Conservation (phyloP, 2,888 invertebrate genomes). For the Rhingia campestris region DNA sequence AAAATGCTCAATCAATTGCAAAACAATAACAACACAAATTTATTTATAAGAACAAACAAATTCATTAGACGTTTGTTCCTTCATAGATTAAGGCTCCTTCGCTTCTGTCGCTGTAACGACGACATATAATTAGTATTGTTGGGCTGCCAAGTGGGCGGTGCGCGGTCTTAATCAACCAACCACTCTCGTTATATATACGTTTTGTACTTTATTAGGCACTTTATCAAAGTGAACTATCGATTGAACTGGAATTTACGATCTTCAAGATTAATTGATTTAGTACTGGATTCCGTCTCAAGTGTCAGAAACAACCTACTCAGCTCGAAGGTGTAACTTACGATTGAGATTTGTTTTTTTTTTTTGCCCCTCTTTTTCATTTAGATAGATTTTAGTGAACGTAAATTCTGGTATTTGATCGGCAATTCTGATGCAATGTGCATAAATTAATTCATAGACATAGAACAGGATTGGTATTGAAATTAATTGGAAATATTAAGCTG, state of each 20-base stretch:
- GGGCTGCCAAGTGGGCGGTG: slow-evolving; percentile 20
- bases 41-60: slow-evolving; percentile 3
- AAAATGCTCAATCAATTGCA: slow-evolving; percentile 74
- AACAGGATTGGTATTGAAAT: slow-evolving; percentile 55
- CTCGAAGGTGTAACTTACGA: slow-evolving; percentile 28
- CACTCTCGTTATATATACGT: slow-evolving; percentile 40
- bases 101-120: slow-evolving; percentile 20
- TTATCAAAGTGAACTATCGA: slow-evolving; percentile 31
- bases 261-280: slow-evolving; percentile 63
- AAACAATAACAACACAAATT: slow-evolving; percentile 20
- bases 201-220: slow-evolving; percentile 27
- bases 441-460: slow-evolving; percentile 57
- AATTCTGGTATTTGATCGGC: slow-evolving; percentile 5
- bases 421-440: slow-evolving; percentile 53
- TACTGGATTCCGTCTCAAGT: slow-evolving; percentile 36
- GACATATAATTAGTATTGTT: slow-evolving; percentile 20
- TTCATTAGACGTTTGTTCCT: slow-evolving; percentile 14
- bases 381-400: neutral
- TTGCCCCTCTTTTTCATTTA: slow-evolving; percentile 11
- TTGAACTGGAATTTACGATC: slow-evolving; percentile 65
- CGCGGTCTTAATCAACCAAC: slow-evolving; percentile 33
- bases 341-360: neutral
- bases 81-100: slow-evolving; percentile 21
- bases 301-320: neutral
- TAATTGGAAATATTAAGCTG: slow-evolving; percentile 57